Conservation (phyloP, 2,888 invertebrate genomes). For the Oxytorus armatus region DNA sequence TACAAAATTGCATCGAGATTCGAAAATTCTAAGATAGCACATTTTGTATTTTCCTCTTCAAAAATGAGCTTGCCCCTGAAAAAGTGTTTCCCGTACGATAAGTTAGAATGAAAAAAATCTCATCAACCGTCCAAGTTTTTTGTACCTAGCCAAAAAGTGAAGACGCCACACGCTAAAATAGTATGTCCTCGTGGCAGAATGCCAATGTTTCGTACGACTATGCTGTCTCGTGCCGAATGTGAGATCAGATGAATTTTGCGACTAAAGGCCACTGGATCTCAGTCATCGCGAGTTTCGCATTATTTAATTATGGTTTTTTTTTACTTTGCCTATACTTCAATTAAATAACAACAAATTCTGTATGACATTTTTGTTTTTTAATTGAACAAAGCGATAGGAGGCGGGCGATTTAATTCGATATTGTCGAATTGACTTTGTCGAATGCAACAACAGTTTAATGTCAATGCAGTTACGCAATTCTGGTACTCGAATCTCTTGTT, state of each 20-base stretch:
- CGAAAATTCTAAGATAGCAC: background rate
- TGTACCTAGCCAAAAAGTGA: conserved; percentile 9
- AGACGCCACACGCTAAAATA: conserved; percentile 60
- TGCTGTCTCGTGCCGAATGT: conserved; percentile 19
- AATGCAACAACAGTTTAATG: background rate
- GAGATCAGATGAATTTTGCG: conserved; percentile 40
- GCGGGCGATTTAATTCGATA: background rate
- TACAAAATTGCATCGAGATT: background rate
- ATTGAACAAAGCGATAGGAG: background rate
- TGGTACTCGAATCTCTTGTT: background rate
- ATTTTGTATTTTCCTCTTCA: background rate
- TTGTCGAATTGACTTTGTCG: background rate
- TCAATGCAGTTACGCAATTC: conserved; percentile 11
- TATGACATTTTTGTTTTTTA: too few relatives aligned
- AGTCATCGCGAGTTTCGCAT: background rate
- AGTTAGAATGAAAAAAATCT: conserved; percentile 35
- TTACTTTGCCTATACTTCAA: background rate
- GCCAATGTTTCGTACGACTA: conserved; percentile 45
- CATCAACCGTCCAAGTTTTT: conserved; percentile 30
- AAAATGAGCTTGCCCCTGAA: background rate
- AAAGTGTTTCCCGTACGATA: conserved; percentile 17
- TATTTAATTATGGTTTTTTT: background rate
- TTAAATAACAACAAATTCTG: background rate
- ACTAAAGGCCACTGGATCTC: conserved; percentile 38
- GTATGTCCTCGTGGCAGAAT: conserved; percentile 56